Percentiles rank a stretch among this genome's conserved stretches.
Evolutionary conservation across 2,888 invertebrate species (phyloP).

Genomic region (Xestoiulus laeticollis): DNA sequence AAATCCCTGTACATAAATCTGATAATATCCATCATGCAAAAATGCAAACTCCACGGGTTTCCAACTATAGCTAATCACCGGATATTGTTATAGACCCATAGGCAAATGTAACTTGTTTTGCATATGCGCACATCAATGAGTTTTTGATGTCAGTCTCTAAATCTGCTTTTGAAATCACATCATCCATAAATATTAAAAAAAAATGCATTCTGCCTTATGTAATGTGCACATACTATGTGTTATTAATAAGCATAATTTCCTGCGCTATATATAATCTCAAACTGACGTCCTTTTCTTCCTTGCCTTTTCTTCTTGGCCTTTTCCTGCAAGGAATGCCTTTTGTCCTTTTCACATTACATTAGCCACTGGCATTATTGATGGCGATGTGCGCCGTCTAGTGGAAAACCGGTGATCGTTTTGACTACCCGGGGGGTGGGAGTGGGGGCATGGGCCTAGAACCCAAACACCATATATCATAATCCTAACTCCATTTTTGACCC

Average conservation of each 20-base stretch:
- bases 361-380: constrained; percentile 35
- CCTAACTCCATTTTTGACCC: constrained; percentile 17
- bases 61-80: constrained; percentile 22
- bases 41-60: background rate
- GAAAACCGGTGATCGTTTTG: constrained; percentile 47
- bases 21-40: background rate
- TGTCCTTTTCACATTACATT: constrained; percentile 28
- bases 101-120: constrained; percentile 30
- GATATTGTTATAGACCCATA: background rate
- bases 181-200: background rate
- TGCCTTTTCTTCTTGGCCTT: constrained; percentile 17
- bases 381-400: constrained; percentile 47
- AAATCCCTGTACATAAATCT: too few species aligned
- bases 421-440: background rate
- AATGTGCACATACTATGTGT: background rate
- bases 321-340: constrained; percentile 31
- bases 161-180: background rate
- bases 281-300: constrained; percentile 14
- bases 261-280: constrained; percentile 35
- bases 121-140: background rate
- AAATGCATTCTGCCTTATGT: constrained; percentile 13
- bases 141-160: background rate
- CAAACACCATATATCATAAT: background rate
- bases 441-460: background rate
- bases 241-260: constrained; percentile 50